These are phyloP conservation scores for Gephyroberyx darwinii DNA, from an alignment of 2,797 vertebrate genomes.

Conservation along the genomic window DNA sequence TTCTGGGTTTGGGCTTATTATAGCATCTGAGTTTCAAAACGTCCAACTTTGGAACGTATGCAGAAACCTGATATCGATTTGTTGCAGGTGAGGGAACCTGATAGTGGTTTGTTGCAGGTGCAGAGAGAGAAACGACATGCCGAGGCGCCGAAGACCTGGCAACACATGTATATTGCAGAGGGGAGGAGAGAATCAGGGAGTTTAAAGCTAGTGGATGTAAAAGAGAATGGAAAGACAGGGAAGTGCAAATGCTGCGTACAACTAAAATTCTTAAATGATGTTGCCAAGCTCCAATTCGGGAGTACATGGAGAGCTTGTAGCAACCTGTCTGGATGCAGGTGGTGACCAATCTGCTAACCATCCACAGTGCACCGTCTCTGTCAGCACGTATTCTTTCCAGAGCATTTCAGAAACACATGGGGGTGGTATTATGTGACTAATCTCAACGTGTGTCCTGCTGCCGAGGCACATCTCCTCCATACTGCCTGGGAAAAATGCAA, in stretches of 20 bases:
- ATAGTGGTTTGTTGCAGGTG: slow-evolving; percentile 36
- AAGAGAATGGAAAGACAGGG: neutral
- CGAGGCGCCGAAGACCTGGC: slow-evolving; percentile 6
- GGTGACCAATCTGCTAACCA: neutral
- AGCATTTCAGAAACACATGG: slow-evolving; percentile 9
- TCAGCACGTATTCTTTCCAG: slow-evolving; percentile 4
- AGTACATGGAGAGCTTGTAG: neutral
- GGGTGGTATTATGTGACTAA: slow-evolving; percentile 8
- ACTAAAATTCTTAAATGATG: neutral
- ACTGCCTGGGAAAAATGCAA: slow-evolving; percentile 12
- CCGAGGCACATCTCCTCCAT: slow-evolving; percentile 26
- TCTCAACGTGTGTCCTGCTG: slow-evolving; percentile 20
- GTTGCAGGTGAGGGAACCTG: slow-evolving; percentile 45
- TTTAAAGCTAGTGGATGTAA: neutral
- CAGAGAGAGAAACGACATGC: slow-evolving; percentile 26
- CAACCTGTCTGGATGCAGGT: neutral
- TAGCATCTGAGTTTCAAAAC: slow-evolving; percentile 34
- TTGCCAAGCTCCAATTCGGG: neutral
- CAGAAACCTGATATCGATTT: slow-evolving; percentile 51
- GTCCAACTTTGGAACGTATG: neutral
- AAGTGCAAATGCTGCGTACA: neutral
- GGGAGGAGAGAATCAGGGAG: neutral
- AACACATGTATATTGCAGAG: neutral
- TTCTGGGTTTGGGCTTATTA: slow-evolving; percentile 36
- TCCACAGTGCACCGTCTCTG: neutral